These are phyloP conservation scores for Dexiosoma caninum DNA, from an alignment of 2,888 invertebrate genomes.

Conservation along the genomic window DNA sequence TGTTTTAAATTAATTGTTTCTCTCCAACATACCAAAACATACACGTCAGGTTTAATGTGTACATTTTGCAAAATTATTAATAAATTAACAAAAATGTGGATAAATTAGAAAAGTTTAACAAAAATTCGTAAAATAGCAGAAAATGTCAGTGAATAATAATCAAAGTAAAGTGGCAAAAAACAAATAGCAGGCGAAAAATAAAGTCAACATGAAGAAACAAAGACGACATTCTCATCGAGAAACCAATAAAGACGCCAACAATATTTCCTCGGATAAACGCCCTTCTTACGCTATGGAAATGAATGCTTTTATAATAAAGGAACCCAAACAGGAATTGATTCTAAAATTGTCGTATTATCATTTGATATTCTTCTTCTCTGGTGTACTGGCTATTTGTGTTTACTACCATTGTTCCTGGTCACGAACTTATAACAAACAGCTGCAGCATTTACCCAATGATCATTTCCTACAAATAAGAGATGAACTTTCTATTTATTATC, in stretches of 20 bases:
- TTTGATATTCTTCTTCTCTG: constrained; percentile 69
- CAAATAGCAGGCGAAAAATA: neutral
- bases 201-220: constrained; percentile 51
- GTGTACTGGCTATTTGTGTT: constrained; percentile 69
- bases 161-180: too few species aligned
- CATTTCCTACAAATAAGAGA: constrained; percentile 75
- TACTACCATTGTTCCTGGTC: constrained; percentile 67
- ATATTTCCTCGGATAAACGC: constrained; percentile 24
- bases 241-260: neutral
- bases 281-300: constrained; percentile 48
- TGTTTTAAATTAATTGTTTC: too few species aligned
- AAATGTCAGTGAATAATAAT: too few species aligned
- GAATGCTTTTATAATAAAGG: constrained; percentile 35
- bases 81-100: too few species aligned
- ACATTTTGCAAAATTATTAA: too few species aligned
- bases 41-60: too few species aligned
- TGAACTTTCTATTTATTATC: constrained; percentile 73
- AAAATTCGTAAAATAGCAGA: too few species aligned
- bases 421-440: constrained; percentile 54
- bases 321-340: constrained; percentile 39
- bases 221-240: constrained; percentile 44
- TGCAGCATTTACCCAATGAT: constrained; percentile 73
- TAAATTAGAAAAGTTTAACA: too few species aligned
- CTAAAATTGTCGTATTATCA: constrained; percentile 58
- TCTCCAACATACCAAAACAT: too few species aligned